Percentiles rank a stretch among this genome's conserved stretches.
phyloP scores from a whole-genome alignment of 2,888 invertebrate species.

The Adineta ricciae region DNA sequence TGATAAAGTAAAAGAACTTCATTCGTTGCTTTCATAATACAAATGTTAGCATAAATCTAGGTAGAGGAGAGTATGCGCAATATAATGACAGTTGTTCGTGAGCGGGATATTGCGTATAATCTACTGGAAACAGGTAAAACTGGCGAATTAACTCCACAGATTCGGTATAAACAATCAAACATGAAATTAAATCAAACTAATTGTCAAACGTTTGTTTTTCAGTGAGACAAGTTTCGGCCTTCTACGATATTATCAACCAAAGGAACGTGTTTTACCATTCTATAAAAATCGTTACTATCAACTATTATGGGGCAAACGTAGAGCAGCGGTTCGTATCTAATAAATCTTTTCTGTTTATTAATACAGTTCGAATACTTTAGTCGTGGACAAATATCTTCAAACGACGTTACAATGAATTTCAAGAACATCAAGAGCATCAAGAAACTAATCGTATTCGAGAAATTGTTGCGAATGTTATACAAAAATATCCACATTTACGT shows the following conservation, averaged over 20 bases:
- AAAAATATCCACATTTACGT: neutral
- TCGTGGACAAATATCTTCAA: neutral
- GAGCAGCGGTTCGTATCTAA: neutral
- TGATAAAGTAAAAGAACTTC: constrained; percentile 64
- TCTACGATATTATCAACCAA: neutral
- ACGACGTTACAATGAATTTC: neutral
- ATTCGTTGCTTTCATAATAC: no score
- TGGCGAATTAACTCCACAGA: constrained; percentile 17
- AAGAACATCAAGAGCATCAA: neutral
- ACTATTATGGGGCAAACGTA: neutral
- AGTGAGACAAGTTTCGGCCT: constrained; percentile 4
- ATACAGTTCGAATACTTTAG: neutral
- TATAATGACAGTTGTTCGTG: constrained; percentile 62
- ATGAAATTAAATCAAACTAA: no score
- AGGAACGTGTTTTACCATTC: neutral
- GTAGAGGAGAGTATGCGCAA: constrained; percentile 71
- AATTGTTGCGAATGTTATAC: neutral
- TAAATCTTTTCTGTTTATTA: no score
- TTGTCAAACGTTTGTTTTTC: no score
- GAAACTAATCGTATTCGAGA: neutral
- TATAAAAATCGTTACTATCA: neutral
- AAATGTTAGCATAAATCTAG: no score
- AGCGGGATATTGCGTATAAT: constrained; percentile 80
- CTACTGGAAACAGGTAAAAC: constrained; percentile 68
- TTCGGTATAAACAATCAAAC: neutral